A percentile compares a stretch with the other conserved stretches of the same genome.
Evolutionary conservation across 1,140 invertebrate genomes (phyloP).

Genomic region (Samia ricini): DNA sequence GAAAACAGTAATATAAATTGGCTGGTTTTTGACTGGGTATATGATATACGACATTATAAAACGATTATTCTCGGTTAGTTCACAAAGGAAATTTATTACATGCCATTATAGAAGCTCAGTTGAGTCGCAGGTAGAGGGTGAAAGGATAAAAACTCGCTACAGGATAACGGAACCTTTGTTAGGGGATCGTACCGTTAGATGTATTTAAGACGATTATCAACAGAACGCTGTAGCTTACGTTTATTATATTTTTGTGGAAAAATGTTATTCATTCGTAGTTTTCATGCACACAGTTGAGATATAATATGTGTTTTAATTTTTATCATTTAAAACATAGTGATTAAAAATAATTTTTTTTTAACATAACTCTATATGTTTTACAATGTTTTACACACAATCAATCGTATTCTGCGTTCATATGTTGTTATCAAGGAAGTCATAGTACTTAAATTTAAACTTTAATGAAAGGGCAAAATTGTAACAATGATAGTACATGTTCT

Average conservation of each 20-base stretch:
- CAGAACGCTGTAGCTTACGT: slow-evolving; percentile 40
- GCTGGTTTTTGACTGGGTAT: not conserved
- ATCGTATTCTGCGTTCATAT: too few species aligned
- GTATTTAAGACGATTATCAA: slow-evolving; percentile 41
- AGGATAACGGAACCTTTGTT: slow-evolving; percentile 45
- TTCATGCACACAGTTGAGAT: too few species aligned
- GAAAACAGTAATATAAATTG: not conserved
- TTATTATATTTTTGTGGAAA: not conserved
- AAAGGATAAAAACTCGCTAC: slow-evolving; percentile 28
- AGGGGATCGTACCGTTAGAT: slow-evolving; percentile 56
- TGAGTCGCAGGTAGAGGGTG: slow-evolving; percentile 55
- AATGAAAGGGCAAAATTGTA: too few species aligned
- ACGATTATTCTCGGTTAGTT: slow-evolving; percentile 43
- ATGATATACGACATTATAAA: slow-evolving; percentile 12
- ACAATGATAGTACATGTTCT: too few species aligned
- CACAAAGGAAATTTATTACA: slow-evolving; percentile 3
- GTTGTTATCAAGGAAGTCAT: too few species aligned
- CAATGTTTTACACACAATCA: too few species aligned
- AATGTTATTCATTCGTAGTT: not conserved
- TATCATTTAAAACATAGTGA: too few species aligned
- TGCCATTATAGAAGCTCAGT: slow-evolving; percentile 48
- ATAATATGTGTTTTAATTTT: not conserved
- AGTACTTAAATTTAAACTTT: too few species aligned
- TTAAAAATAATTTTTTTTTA: too few species aligned
- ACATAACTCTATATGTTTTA: too few species aligned